phyloP scores from a whole-genome alignment of 1,140 invertebrate species.

The Leptinotarsa undecemlineata region DNA sequence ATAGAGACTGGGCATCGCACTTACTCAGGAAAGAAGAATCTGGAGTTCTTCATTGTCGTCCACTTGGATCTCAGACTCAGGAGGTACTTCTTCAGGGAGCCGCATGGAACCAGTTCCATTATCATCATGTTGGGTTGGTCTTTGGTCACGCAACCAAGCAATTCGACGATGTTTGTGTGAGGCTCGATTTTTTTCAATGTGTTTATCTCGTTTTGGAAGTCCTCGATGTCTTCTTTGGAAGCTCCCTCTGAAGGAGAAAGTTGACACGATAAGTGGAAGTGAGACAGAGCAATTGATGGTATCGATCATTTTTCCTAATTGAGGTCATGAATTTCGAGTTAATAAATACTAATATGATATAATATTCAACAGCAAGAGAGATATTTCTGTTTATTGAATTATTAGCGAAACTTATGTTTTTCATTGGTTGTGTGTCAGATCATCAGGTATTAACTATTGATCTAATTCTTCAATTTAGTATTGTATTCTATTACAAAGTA shows the following conservation, averaged over 20 bases:
- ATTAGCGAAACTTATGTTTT: too few relatives aligned
- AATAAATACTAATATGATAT: background rate
- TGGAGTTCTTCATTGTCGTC: slow-evolving; percentile 33
- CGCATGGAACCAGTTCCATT: slow-evolving; percentile 79
- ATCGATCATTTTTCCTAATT: too few relatives aligned
- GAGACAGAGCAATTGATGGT: background rate
- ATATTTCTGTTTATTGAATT: too few relatives aligned
- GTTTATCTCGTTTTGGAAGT: slow-evolving; percentile 76
- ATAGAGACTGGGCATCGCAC: background rate
- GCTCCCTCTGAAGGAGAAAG: slow-evolving; percentile 53
- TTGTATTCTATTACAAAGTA: background rate
- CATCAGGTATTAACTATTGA: too few relatives aligned
- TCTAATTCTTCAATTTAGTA: too few relatives aligned
- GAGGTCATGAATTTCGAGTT: too few relatives aligned
- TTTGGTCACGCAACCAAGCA: slow-evolving; percentile 79
- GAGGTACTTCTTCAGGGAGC: slow-evolving; percentile 68
- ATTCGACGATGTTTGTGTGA: slow-evolving; percentile 77
- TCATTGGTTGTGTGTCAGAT: too few relatives aligned
- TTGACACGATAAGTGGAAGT: slow-evolving; percentile 19
- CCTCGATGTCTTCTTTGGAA: slow-evolving; percentile 63
- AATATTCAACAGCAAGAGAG: too few relatives aligned
- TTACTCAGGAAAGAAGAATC: slow-evolving; percentile 46
- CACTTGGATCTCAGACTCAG: slow-evolving; percentile 49
- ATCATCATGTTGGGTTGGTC: slow-evolving; percentile 70
- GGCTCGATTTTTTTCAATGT: slow-evolving; percentile 77